A percentile compares a stretch with the other conserved stretches of the same genome.
phyloP scores from a whole-genome alignment of 2,888 invertebrate species.

The Eristalis tenax region DNA sequence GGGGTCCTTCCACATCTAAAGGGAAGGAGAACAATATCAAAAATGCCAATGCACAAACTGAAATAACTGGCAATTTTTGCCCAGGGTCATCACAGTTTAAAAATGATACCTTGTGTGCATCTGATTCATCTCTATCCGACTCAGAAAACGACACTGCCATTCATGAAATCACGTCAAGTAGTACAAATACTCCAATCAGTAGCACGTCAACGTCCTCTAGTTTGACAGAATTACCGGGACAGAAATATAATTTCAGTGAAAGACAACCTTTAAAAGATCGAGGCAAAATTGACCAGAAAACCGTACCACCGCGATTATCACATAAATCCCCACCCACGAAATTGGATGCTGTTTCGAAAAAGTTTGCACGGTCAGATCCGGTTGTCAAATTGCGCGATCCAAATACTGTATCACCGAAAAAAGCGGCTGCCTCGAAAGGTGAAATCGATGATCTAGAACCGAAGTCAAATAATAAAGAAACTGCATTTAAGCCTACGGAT shows the following conservation, averaged over 20 bases:
- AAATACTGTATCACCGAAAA: not conserved
- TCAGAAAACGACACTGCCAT: not conserved
- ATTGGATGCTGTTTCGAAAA: not conserved
- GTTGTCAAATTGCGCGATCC: not conserved
- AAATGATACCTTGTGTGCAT: not conserved
- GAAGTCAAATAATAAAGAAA: not conserved
- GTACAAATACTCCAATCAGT: not conserved
- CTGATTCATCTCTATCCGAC: not conserved
- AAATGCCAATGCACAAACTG: slow-evolving; percentile 42
- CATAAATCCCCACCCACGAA: not conserved
- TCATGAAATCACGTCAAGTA: not conserved
- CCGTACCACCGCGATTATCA: not conserved
- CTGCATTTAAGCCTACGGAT: not conserved
- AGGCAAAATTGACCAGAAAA: not conserved
- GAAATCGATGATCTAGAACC: not conserved
- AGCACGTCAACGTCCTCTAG: not conserved
- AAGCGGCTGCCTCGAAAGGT: not conserved
- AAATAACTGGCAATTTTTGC: slow-evolving; percentile 27
- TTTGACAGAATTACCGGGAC: not conserved
- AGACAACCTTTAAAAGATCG: not conserved
- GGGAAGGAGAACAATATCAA: slow-evolving; percentile 43
- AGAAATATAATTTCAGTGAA: not conserved
- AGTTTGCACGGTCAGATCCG: not conserved
- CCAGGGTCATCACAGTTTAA: not conserved
- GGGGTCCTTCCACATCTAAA: not conserved